Percentiles rank a stretch among this genome's conserved stretches.
Conservation (phyloP, 2,888 invertebrate genomes). For the Patella depressa region DNA sequence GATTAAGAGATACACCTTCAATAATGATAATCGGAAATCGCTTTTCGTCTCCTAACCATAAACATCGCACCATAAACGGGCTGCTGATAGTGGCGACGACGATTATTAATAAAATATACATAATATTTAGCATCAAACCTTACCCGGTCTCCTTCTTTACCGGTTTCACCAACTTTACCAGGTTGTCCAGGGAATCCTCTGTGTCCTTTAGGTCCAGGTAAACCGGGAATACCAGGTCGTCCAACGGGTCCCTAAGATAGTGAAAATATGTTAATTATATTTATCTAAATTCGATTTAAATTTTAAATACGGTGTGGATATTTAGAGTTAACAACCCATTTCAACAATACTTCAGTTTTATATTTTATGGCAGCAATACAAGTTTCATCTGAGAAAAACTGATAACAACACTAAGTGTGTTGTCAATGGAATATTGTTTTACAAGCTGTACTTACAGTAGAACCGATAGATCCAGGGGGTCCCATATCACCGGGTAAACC, state of each 20-base stretch:
- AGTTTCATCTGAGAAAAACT: too few relatives aligned
- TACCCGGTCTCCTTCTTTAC: conserved; percentile 48
- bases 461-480: conserved; percentile 47
- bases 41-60: too few relatives aligned
- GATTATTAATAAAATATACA: too few relatives aligned
- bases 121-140: not conserved
- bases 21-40: too few relatives aligned
- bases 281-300: not conserved
- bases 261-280: not conserved
- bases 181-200: conserved; percentile 43
- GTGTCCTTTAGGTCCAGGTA: conserved; percentile 60
- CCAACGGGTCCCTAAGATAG: conserved; percentile 50
- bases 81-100: too few relatives aligned
- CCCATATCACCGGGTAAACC: conserved; percentile 59
- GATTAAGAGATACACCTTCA: too few relatives aligned
- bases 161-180: conserved; percentile 43
- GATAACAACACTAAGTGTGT: too few relatives aligned
- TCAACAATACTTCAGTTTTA: too few relatives aligned
- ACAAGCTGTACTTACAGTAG: conserved; percentile 41
- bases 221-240: conserved; percentile 51
- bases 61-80: too few relatives aligned
- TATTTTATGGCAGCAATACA: too few relatives aligned
- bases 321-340: too few relatives aligned
- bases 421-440: too few relatives aligned
- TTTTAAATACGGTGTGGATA: not conserved